These are phyloP conservation scores for Drosophila neocordata DNA, from an alignment of 1,140 invertebrate genomes.

Conservation along the genomic window DNA sequence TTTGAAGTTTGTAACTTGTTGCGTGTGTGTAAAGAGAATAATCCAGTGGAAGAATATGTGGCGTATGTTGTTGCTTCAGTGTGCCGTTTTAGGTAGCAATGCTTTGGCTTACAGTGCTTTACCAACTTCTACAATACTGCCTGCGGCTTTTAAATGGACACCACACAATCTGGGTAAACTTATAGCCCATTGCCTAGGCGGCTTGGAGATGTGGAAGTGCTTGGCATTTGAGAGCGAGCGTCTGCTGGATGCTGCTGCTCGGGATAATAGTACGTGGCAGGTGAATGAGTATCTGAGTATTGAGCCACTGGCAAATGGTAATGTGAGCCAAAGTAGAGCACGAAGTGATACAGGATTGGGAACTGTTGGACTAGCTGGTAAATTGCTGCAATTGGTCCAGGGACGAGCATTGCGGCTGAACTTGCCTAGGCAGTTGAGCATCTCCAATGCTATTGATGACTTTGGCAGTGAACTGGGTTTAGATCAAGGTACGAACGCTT, in stretches of 20 bases:
- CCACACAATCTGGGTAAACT: slow-evolving; percentile 45
- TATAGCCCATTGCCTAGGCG: slow-evolving; percentile 80
- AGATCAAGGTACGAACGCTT: slow-evolving; percentile 77
- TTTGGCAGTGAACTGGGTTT: slow-evolving; percentile 46
- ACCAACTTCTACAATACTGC: neutral
- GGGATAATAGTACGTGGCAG: slow-evolving; percentile 85
- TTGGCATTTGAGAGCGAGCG: slow-evolving; percentile 84
- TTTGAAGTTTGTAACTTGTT: slow-evolving; percentile 50
- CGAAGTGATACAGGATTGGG: slow-evolving; percentile 17
- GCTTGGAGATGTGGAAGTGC: slow-evolving; percentile 83
- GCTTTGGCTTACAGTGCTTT: slow-evolving; percentile 20
- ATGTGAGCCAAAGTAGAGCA: neutral
- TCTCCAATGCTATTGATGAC: slow-evolving; percentile 72
- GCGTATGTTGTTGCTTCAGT: slow-evolving; percentile 44
- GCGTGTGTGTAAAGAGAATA: slow-evolving; percentile 16
- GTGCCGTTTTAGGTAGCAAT: slow-evolving; percentile 19
- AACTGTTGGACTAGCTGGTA: slow-evolving; percentile 20
- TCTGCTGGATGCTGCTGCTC: slow-evolving; percentile 84
- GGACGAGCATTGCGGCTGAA: slow-evolving; percentile 59
- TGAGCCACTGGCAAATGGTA: slow-evolving; percentile 74
- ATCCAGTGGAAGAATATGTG: slow-evolving; percentile 36
- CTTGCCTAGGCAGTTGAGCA: slow-evolving; percentile 54
- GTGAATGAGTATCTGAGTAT: slow-evolving; percentile 85
- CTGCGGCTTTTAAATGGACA: slow-evolving; percentile 30
- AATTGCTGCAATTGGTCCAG: slow-evolving; percentile 58